phyloP scores from a whole-genome alignment of 2,113 vertebrate genomes.

The Nettapus auritus region DNA sequence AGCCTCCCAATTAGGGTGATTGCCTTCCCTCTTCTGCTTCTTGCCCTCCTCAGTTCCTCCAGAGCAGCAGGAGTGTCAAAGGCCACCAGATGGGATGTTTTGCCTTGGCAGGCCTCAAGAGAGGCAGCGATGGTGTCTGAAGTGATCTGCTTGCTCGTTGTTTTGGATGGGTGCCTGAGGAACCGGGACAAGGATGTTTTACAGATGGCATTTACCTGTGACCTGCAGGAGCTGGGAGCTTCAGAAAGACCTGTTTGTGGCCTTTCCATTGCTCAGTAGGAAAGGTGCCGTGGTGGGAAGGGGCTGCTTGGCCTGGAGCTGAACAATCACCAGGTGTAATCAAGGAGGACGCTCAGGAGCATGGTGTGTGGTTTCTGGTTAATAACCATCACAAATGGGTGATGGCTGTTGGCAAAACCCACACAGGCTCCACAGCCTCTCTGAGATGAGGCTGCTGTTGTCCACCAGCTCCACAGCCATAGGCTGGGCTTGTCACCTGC shows the following conservation, averaged over 20 bases:
- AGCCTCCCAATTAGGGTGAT: not conserved
- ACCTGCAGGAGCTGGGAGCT: not conserved
- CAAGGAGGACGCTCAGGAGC: not conserved
- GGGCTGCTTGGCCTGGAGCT: rapidly evolving
- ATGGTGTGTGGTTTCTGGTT: not conserved
- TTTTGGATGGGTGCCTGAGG: no score
- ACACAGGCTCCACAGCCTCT: not conserved
- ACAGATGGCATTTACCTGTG: no score
- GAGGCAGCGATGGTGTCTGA: not conserved
- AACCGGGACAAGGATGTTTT: no score
- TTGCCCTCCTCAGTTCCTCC: not conserved
- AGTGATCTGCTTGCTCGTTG: not conserved
- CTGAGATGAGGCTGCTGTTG: not conserved
- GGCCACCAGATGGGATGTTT: not conserved
- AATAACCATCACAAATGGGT: not conserved
- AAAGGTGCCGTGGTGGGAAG: not conserved
- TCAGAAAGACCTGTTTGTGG: rapidly evolving
- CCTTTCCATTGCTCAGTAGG: not conserved
- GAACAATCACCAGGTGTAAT: not conserved
- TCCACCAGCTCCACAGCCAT: not conserved
- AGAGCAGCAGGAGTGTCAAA: not conserved
- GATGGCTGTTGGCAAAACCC: not conserved
- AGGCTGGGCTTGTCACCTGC: not conserved
- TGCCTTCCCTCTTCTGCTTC: not conserved
- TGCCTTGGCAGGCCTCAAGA: not conserved